A percentile compares a stretch with the other conserved stretches of the same genome.
These are phyloP conservation scores for Daphoenositta chrysoptera DNA, from an alignment of 2,113 vertebrate genomes.

Conservation along the genomic window DNA sequence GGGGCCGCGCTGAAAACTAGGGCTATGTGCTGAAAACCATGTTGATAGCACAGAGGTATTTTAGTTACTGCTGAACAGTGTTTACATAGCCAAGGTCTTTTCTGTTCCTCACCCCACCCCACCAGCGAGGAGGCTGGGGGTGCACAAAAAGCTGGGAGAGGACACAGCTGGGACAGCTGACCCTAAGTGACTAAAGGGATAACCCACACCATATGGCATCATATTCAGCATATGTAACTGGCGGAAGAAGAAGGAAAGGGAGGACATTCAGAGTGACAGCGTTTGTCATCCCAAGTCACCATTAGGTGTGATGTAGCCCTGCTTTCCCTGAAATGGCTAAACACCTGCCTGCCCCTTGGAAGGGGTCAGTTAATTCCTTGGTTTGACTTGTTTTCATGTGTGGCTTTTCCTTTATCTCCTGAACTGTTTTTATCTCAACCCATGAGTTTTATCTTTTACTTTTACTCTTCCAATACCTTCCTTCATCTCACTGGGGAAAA, in stretches of 20 bases:
- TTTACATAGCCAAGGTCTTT: neutral
- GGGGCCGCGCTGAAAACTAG: neutral
- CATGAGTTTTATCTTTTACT: fast-evolving
- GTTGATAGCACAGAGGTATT: neutral
- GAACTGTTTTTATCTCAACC: neutral
- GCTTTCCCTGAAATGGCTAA: neutral
- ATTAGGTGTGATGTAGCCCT: fast-evolving
- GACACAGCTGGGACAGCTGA: neutral
- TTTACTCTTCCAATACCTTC: neutral
- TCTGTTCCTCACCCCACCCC: neutral
- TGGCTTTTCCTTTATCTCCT: neutral
- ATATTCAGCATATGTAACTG: neutral
- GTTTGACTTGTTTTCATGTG: neutral
- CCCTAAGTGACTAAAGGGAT: neutral
- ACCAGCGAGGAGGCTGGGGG: neutral
- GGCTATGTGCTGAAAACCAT: neutral
- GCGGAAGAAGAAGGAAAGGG: neutral
- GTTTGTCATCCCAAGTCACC: neutral
- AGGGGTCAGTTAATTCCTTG: neutral
- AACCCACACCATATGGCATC: neutral
- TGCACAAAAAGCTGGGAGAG: neutral
- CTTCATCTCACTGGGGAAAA: too few species aligned
- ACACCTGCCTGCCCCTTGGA: neutral
- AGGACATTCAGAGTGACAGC: neutral
- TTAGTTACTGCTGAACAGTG: neutral